phyloP scores from a whole-genome alignment of 2,888 invertebrate genomes.

The Standfussiana lucernea region DNA sequence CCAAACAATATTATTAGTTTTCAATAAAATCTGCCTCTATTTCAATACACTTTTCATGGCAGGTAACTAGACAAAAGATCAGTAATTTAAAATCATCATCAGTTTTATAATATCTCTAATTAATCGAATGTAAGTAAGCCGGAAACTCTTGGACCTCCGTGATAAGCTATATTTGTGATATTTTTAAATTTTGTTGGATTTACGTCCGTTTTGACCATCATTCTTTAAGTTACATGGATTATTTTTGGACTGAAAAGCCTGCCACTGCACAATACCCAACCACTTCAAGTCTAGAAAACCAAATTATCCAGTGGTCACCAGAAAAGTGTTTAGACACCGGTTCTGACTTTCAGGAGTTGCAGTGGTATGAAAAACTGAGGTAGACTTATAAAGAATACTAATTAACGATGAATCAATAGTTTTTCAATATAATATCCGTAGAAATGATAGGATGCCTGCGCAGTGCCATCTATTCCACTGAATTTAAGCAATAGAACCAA shows the following conservation, averaged over 20 bases:
- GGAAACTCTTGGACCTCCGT: no score
- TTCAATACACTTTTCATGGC: no score
- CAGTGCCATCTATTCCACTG: background rate
- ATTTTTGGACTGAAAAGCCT: background rate
- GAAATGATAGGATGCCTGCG: background rate
- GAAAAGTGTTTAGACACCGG: background rate
- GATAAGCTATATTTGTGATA: background rate
- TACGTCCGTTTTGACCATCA: background rate
- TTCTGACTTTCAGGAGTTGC: background rate
- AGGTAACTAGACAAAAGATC: no score
- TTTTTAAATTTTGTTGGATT: background rate
- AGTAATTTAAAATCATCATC: no score
- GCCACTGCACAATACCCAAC: background rate
- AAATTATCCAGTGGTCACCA: background rate
- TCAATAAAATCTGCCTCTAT: no score
- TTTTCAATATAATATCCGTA: conserved; percentile 6
- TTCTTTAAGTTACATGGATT: background rate
- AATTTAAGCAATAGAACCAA: background rate
- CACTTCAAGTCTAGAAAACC: background rate
- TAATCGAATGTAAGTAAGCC: no score
- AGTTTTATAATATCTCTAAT: no score
- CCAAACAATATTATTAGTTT: no score
- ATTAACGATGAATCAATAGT: background rate
- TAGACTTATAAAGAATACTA: background rate
- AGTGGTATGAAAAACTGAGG: background rate